Evolutionary conservation across 2,797 vertebrate species (phyloP).

Genomic region (Eulemur albifrons): DNA sequence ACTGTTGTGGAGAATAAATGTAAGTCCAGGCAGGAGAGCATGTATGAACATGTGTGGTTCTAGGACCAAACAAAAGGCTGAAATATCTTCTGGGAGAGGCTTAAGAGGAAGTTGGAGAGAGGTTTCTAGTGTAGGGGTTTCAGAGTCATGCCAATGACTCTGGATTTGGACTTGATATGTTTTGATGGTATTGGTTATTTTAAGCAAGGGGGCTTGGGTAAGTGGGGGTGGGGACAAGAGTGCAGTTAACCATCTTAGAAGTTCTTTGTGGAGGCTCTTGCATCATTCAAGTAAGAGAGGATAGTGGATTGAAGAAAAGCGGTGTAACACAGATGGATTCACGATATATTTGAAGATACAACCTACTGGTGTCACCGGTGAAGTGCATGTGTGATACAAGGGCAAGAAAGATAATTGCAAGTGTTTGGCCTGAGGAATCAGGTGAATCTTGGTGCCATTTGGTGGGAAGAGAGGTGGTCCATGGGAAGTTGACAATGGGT

Average conservation of each 20-base stretch:
- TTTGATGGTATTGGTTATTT: not conserved
- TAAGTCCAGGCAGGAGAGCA: not conserved
- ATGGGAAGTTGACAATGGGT: not conserved
- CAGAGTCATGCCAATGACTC: not conserved
- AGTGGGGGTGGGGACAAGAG: not conserved
- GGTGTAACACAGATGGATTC: not conserved
- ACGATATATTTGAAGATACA: not conserved
- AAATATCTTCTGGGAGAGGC: not conserved
- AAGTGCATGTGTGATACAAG: not conserved
- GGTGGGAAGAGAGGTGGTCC: not conserved
- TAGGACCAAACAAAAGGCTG: not conserved
- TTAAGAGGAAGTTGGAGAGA: not conserved
- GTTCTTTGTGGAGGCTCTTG: not conserved
- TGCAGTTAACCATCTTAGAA: not conserved
- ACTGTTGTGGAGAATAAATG: not conserved
- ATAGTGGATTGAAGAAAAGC: not conserved
- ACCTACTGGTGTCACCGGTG: not conserved
- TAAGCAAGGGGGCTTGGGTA: not conserved
- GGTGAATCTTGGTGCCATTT: not conserved
- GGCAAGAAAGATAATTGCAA: not conserved
- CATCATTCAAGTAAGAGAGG: not conserved
- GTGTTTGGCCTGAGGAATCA: not conserved
- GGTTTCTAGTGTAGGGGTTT: not conserved
- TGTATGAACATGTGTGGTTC: not conserved
- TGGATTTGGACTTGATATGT: not conserved